Evolutionary conservation across 37 sponge, comb jelly and placozoan species (phyloP).

Genomic region (Halisarca cf. caerulea): DNA sequence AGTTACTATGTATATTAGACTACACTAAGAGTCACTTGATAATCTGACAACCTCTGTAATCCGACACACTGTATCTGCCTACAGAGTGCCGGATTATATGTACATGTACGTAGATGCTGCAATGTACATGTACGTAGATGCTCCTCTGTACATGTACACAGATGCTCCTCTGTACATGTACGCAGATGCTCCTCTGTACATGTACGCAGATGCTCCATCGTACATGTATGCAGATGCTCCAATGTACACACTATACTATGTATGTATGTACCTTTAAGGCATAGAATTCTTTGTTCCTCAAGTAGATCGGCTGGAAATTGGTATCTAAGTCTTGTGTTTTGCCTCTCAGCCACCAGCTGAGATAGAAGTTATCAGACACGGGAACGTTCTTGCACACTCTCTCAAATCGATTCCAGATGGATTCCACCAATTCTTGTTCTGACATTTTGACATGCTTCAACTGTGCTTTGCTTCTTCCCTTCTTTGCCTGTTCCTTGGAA

Average conservation of each 20-base stretch:
- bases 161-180: too few species aligned
- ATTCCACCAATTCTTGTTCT: constrained; percentile 7
- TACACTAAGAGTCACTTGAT: too few species aligned
- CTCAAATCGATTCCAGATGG: constrained; percentile 28
- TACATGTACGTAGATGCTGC: too few species aligned
- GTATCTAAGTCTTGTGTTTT: not conserved
- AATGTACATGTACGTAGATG: too few species aligned
- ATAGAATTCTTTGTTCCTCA: constrained; percentile 30
- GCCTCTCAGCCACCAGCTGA: constrained; percentile 50
- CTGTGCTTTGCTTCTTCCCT: constrained; percentile 37
- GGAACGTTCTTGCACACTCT: constrained; percentile 30
- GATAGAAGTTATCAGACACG: constrained; percentile 55
- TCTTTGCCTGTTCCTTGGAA: not conserved
- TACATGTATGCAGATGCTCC: not conserved
- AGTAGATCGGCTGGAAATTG: constrained; percentile 33
- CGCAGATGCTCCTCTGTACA: too few species aligned
- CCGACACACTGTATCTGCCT: too few species aligned
- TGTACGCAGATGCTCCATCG: too few species aligned
- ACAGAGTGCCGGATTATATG: too few species aligned
- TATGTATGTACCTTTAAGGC: constrained; percentile 36
- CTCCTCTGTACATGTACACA: too few species aligned
- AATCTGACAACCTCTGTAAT: too few species aligned
- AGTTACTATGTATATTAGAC: too few species aligned
- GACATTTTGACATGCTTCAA: constrained; percentile 34
- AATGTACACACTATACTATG: not conserved